Base-by-base conservation (phyloP, 1,140 invertebrate species). In the Aphelinus atriplicis region DNA sequence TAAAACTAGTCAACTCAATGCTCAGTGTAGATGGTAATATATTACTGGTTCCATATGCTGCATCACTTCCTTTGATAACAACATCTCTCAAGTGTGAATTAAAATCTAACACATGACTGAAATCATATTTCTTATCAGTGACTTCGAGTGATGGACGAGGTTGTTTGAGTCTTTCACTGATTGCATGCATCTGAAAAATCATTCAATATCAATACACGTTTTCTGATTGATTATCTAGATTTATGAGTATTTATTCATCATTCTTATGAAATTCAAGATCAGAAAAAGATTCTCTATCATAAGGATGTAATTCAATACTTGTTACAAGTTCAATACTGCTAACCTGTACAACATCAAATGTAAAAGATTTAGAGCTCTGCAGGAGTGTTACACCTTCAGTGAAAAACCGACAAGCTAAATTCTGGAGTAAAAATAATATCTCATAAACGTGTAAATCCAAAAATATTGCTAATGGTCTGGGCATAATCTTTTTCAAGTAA, bases 71-170 rank as follows among this genome's bases (percentile, higher is more conserved):
- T 82, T 92, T 89, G 7, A 97, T 91, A 64, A 90, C 89, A 0
- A 97, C 83, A 9, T 85, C 88, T 42, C 89, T 90, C 6, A 96
- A 82, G 80, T 94, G 92, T 1, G 93, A 94, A 83, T 94, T 94
- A 82, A 96, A 95, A 83, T 98, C 96, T 69, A 98, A 83, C 4
- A 98, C 92, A 83, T 97, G 95, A 79, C 95, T 95, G 76, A 98
- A 94, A 86, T 98, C 95, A 81, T 92, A 93, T 81, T 90, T 89
- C 84, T 90, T 91, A 76, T 92, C 92, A 71, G 90, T 86, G 62
- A 92, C 91, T 88, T 94, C 91, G 65, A 91, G 88, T 2, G 91
- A 89, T 42, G 96, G 94, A 84, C 96, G 95, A 1, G 96, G 94
- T 78, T 95, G 91, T 84, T 95, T 95, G 7, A 97, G 89, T 79